Evolutionary conservation across 2,888 invertebrate species (phyloP).

Genomic region (Acleris sparsana): DNA sequence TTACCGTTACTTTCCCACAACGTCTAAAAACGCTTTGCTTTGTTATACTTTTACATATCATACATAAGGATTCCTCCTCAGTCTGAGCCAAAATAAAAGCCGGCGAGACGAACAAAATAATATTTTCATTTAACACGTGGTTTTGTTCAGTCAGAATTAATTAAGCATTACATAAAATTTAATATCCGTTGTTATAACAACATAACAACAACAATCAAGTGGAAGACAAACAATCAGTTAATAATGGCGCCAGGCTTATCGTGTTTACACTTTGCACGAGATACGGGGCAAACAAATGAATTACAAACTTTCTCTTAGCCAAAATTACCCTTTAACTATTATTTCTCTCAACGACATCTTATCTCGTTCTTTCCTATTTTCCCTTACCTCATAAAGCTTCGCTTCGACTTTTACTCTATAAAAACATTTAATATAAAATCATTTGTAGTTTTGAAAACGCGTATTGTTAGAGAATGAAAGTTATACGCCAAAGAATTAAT

Average conservation of each 20-base stretch:
- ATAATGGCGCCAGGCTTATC: slow-evolving; percentile 1
- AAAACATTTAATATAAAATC: no score
- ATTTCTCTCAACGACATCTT: background rate
- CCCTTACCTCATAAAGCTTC: no score
- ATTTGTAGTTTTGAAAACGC: no score
- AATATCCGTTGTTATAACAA: slow-evolving; percentile 11
- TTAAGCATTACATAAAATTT: slow-evolving; percentile 13
- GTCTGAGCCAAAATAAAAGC: background rate
- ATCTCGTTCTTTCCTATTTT: no score
- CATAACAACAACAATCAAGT: slow-evolving; percentile 12
- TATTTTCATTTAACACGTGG: background rate
- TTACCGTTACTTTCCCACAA: no score
- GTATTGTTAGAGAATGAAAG: no score
- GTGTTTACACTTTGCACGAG: slow-evolving; percentile 2
- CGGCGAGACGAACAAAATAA: background rate
- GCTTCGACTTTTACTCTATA: no score
- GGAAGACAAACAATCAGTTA: slow-evolving; percentile 16
- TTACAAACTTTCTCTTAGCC: background rate
- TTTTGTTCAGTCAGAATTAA: slow-evolving; percentile 5
- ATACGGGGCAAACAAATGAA: background rate
- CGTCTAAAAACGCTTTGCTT: no score
- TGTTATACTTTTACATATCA: no score
- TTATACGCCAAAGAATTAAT: no score
- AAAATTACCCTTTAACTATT: background rate
- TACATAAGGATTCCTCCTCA: no score